A percentile compares a stretch with the other conserved stretches of the same genome.
These are phyloP conservation scores for Odontocolon sp. DNA, from an alignment of 2,888 invertebrate species.

Conservation along the genomic window DNA sequence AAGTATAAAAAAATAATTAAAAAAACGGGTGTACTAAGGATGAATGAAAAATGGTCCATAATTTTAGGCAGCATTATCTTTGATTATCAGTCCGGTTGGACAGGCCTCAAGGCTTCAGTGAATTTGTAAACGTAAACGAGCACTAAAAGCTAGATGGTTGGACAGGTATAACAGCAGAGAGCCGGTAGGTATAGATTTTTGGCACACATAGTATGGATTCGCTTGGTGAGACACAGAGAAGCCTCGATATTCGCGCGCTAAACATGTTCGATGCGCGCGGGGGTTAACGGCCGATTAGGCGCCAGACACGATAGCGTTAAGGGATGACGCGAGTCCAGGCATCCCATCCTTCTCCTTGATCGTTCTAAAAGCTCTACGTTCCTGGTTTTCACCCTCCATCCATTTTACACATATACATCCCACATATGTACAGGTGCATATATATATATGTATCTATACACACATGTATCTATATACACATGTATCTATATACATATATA, in stretches of 20 bases:
- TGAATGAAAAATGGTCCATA: neutral
- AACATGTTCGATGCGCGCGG: neutral
- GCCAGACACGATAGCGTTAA: conserved; percentile 63
- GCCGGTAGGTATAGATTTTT: too few species aligned
- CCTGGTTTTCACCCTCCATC: neutral
- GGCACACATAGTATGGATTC: neutral
- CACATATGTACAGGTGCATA: neutral
- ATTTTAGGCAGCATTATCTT: neutral
- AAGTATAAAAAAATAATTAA: neutral
- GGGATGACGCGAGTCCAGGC: conserved; percentile 62
- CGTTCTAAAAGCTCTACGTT: neutral
- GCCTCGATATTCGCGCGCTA: conserved; percentile 12
- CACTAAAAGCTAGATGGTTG: neutral
- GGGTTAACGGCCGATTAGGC: conserved; percentile 72
- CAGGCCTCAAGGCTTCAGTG: too few species aligned
- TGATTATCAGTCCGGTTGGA: too few species aligned
- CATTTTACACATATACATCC: neutral
- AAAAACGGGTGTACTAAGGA: too few species aligned
- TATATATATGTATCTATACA: too few species aligned
- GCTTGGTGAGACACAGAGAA: conserved; percentile 4
- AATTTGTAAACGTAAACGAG: neutral
- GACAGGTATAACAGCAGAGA: too few species aligned
- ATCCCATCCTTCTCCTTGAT: neutral
- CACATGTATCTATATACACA: too few species aligned
- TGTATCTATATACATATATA: too few species aligned